These are phyloP conservation scores for Caloenas nicobarica DNA, from an alignment of 2,113 vertebrate genomes.

Conservation along the genomic window DNA sequence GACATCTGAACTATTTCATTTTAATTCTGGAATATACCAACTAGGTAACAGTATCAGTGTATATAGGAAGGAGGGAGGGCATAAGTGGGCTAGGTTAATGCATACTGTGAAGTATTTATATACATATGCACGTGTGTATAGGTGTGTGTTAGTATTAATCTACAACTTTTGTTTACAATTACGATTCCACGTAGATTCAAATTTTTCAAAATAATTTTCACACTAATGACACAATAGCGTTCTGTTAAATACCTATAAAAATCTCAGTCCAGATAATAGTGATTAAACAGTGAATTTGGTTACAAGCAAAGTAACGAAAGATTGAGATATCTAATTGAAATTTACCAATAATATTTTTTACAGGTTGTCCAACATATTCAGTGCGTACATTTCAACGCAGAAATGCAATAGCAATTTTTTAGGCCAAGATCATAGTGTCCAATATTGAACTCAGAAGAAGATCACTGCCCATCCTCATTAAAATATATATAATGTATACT, in stretches of 20 bases:
- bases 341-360: not conserved
- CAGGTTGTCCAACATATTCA: not conserved
- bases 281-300: not conserved
- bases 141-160: not conserved
- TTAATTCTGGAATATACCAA: not conserved
- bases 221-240: not conserved
- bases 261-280: not conserved
- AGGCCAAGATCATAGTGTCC: not conserved
- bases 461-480: not conserved
- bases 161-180: not conserved
- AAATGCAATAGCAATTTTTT: not conserved
- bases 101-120: not conserved
- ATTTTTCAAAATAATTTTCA: not conserved
- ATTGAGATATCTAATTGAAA: not conserved
- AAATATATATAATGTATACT: not conserved
- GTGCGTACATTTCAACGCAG: not conserved
- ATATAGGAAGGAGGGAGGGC: not conserved
- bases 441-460: not conserved
- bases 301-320: not conserved
- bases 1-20: not conserved
- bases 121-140: accelerated
- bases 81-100: not conserved
- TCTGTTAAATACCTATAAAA: not conserved
- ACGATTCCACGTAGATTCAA: not conserved
- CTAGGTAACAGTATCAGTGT: not conserved